These are phyloP conservation scores for Spongilla lacustris DNA, from an alignment of 37 sponge, comb jelly and placozoan genomes.

Conservation along the genomic window DNA sequence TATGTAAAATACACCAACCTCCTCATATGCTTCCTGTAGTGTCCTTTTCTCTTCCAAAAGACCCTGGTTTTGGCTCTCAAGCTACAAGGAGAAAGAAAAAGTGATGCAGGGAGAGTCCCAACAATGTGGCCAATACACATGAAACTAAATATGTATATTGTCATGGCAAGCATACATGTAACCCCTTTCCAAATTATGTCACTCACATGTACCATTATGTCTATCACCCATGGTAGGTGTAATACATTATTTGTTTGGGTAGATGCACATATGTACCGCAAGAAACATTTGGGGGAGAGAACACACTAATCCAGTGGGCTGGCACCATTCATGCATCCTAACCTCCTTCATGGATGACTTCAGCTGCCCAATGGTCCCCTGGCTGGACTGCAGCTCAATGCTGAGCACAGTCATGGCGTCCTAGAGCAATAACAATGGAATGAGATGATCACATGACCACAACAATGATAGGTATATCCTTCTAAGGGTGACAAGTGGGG, in stretches of 20 bases:
- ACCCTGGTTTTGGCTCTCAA: slow-evolving; percentile 37
- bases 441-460: not conserved
- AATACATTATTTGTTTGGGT: no score
- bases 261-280: no score
- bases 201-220: no score
- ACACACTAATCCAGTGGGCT: no score
- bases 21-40: slow-evolving; percentile 28
- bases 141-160: no score
- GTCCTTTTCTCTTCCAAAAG: slow-evolving; percentile 30
- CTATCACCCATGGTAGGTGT: no score
- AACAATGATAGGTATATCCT: no score
- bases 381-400: slow-evolving; percentile 35
- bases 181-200: no score
- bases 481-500: not conserved
- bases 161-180: no score
- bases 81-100: slow-evolving; percentile 6
- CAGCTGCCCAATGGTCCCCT: slow-evolving; percentile 37
- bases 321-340: not conserved
- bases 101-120: no score
- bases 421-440: not conserved
- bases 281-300: no score
- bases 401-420: slow-evolving; percentile 45
- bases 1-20: slow-evolving; percentile 12
- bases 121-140: not conserved
- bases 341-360: slow-evolving; percentile 50